Conservation (phyloP, 2,113 vertebrate species). For the Notothenia coriiceps region DNA sequence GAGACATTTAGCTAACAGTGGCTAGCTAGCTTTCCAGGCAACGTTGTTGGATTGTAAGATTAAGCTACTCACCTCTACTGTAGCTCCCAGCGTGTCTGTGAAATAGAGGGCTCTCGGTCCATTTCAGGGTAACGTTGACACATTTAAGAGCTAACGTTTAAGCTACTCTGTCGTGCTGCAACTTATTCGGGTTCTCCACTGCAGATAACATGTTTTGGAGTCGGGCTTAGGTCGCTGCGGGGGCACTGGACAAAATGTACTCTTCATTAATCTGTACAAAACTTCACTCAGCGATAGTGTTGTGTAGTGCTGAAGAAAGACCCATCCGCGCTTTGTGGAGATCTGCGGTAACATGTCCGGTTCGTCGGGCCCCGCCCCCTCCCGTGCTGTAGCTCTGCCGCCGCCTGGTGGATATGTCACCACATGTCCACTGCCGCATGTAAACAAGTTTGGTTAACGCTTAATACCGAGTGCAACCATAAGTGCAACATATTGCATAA, state of each 20-base stretch:
- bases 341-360: not conserved
- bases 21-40: not conserved
- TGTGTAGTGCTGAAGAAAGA: rapidly evolving
- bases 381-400: not conserved
- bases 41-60: not conserved
- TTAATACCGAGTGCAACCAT: no score
- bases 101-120: constrained; percentile 26
- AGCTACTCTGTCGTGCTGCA: not conserved
- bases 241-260: not conserved
- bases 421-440: not conserved
- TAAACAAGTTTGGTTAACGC: constrained; percentile 16
- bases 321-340: not conserved
- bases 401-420: not conserved
- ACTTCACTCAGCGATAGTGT: no score
- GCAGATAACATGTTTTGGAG: not conserved
- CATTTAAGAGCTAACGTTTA: not conserved
- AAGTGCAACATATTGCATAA: no score
- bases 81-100: constrained; percentile 9
- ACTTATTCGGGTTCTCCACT: not conserved
- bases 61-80: constrained; percentile 55
- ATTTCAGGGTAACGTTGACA: constrained; percentile 24
- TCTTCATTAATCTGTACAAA: not conserved
- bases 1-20: not conserved
- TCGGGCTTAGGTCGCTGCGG: not conserved
- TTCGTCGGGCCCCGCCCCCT: not conserved